Evolutionary conservation across 2,113 vertebrate genomes (phyloP), one percentile per base, ranked within the genome.

Genomic region (Agapornis roseicollis): DNA sequence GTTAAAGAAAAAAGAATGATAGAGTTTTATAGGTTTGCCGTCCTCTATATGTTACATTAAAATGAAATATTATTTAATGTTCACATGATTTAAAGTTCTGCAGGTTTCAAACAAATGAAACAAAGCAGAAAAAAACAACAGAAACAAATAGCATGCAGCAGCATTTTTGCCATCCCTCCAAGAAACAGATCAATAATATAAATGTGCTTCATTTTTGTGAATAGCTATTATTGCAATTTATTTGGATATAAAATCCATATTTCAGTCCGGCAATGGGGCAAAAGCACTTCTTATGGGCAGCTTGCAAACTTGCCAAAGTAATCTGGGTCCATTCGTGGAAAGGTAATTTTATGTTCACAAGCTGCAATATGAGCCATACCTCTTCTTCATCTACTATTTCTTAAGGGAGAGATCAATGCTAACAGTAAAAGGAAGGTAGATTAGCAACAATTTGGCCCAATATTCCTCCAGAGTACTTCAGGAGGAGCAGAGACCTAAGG

Each of bases 161-260:
- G 13, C 6, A 3, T 77, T 91, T 66, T 71, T 64, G 8, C 47
- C 10, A 69, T 58, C 39, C 24, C 28, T 82, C 44, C 33, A 47
- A 78, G 87, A 91, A 96, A 72, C n/a, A 74, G 65, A 91, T 94
- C 85, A 88, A 96, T 95, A 92, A 84, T 73, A 90, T 90, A 94
- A 94, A 74, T 72, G 35, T 66, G 13, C 28, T 91, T 84, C 37
- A 47, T 93, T 94, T 91, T 86, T 91, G 93, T 86, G 49, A 95
- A 80, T 82, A 33, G 4, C n/a, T 52, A 53, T 63, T 68, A 33
- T 13, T 65, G 41, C 88, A 87, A 83, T 94, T 92, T 89, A 58
- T 94, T 90, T 88, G 24, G 33, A 42, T 94, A 66, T 78, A 90
- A 91, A 92, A 87, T 88, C 14, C 29, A 20, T 94, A 44, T 60